These are phyloP conservation scores for Aphrophora alni DNA, from an alignment of 2,888 invertebrate species.

Conservation along the genomic window DNA sequence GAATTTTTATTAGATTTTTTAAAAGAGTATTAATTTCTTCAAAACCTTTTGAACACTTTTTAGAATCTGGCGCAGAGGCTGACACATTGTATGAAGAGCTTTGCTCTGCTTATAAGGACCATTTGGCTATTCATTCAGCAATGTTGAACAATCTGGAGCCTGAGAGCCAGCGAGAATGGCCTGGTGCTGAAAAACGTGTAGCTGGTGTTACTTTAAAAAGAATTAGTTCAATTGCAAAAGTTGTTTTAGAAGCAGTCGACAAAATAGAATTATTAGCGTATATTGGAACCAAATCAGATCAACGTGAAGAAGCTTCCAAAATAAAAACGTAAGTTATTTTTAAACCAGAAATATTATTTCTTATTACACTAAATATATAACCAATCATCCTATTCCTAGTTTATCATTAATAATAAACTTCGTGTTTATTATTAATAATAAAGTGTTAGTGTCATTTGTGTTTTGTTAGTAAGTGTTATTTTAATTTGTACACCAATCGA, in stretches of 20 bases:
- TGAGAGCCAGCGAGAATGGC: slow-evolving; percentile 48
- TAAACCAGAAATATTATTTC: too few relatives aligned
- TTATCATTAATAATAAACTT: slow-evolving; percentile 47
- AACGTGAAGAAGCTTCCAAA: slow-evolving; percentile 80
- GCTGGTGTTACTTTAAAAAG: slow-evolving; percentile 54
- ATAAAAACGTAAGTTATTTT: slow-evolving; percentile 78
- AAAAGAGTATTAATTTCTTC: neutral
- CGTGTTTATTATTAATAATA: slow-evolving; percentile 6
- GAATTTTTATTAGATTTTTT: too few relatives aligned
- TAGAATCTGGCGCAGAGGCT: slow-evolving; percentile 68
- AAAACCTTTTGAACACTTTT: slow-evolving; percentile 26
- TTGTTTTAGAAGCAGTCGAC: slow-evolving; percentile 75
- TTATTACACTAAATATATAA: too few relatives aligned
- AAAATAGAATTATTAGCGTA: slow-evolving; percentile 79
- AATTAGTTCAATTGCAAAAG: slow-evolving; percentile 63
- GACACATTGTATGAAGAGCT: slow-evolving; percentile 78
- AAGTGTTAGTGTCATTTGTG: too few relatives aligned
- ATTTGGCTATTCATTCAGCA: slow-evolving; percentile 78
- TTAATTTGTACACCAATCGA: too few relatives aligned
- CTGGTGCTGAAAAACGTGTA: slow-evolving; percentile 42
- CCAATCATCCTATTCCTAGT: too few relatives aligned
- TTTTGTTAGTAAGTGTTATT: too few relatives aligned
- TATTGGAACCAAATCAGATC: slow-evolving; percentile 85
- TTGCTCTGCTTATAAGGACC: slow-evolving; percentile 72
- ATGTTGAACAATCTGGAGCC: slow-evolving; percentile 81